These are phyloP conservation scores for Miltochrista miniata DNA, from an alignment of 2,888 invertebrate species.

Conservation along the genomic window DNA sequence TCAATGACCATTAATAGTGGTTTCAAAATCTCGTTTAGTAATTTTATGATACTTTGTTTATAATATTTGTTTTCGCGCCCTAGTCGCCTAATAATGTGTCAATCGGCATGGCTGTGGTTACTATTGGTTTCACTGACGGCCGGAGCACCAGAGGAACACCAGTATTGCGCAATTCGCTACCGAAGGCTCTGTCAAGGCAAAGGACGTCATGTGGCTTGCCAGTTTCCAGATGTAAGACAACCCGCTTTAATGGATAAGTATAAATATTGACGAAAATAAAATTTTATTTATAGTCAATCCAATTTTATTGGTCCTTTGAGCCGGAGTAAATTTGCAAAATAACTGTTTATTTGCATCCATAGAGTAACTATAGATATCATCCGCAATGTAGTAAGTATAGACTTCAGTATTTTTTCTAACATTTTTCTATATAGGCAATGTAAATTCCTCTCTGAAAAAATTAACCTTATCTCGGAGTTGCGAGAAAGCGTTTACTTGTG, in stretches of 20 bases:
- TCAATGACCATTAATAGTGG: neutral
- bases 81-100: constrained; percentile 21
- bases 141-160: constrained; percentile 49
- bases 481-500: no score
- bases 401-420: no score
- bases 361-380: no score
- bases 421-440: no score
- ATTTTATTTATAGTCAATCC: no score
- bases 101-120: constrained; percentile 26
- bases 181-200: constrained; percentile 68
- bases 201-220: constrained; percentile 67
- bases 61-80: neutral
- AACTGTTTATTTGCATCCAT: no score
- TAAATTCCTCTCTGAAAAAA: no score
- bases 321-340: neutral
- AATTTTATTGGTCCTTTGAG: neutral
- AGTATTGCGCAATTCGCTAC: constrained; percentile 64
- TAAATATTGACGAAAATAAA: no score
- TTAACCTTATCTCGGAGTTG: no score
- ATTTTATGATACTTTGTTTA: neutral
- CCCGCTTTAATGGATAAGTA: neutral
- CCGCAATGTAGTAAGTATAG: no score
- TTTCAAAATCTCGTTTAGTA: neutral
- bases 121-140: constrained; percentile 23
- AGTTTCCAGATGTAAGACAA: constrained; percentile 55